Evolutionary conservation across 1,140 invertebrate species (phyloP).

Genomic region (Neodiprion virginianus): DNA sequence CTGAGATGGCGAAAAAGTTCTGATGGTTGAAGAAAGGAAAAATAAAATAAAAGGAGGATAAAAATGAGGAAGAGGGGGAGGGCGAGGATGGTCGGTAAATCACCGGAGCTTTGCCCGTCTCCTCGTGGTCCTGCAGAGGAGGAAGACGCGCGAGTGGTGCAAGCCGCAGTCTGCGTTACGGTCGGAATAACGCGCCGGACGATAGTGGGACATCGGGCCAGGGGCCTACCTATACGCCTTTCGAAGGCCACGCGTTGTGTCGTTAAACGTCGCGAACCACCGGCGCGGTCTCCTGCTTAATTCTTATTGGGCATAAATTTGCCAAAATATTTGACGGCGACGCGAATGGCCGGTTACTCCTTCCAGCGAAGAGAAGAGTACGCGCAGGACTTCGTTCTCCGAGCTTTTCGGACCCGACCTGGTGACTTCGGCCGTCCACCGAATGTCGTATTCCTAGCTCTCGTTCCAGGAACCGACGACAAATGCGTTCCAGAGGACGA

Average conservation of each 20-base stretch:
- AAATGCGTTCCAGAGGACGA: no score
- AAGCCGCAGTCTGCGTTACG: not conserved
- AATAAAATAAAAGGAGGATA: conserved; percentile 21
- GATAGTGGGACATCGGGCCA: not conserved
- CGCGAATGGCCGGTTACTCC: conserved; percentile 53
- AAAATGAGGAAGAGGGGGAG: conserved; percentile 30
- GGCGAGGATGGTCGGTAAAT: conserved; percentile 48
- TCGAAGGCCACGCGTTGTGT: conserved; percentile 39
- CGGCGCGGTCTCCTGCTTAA: conserved; percentile 50
- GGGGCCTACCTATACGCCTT: not conserved
- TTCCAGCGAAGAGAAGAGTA: not conserved
- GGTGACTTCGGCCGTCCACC: no score
- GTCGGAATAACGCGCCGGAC: not conserved
- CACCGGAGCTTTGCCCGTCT: conserved; percentile 36
- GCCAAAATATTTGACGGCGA: conserved; percentile 56
- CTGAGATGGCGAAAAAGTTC: conserved; percentile 3
- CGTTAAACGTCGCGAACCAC: conserved; percentile 46
- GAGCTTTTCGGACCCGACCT: not conserved
- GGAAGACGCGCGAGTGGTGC: conserved; percentile 17
- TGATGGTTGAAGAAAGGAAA: conserved; percentile 21
- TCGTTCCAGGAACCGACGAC: not conserved
- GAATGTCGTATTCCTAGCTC: no score
- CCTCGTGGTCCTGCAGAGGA: not conserved
- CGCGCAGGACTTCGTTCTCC: not conserved
- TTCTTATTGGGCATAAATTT: conserved; percentile 60